Evolutionary conservation across 2,113 vertebrate genomes (phyloP).

Genomic region (Charina bottae): DNA sequence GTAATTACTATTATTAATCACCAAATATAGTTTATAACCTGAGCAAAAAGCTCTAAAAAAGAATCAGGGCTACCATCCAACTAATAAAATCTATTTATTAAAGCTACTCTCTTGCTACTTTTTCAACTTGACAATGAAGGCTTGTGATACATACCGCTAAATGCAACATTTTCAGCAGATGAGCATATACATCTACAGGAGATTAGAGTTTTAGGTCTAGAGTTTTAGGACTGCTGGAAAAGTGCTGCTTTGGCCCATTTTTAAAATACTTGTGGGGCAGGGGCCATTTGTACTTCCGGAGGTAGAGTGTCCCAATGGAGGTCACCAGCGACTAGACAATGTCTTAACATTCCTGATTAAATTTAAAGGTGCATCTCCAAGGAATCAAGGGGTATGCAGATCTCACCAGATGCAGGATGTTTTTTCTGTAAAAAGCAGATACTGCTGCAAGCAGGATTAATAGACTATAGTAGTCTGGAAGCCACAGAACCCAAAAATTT

Average conservation of each 20-base stretch:
- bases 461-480: background rate
- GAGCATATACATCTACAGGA: accelerated
- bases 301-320: background rate
- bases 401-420: background rate
- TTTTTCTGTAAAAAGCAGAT: background rate
- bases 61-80: conserved; percentile 20
- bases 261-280: background rate
- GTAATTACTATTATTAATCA: conserved; percentile 66
- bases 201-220: background rate
- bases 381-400: background rate
- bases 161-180: background rate
- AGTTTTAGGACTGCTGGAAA: background rate
- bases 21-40: conserved; percentile 29
- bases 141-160: background rate
- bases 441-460: background rate
- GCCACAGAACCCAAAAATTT: background rate
- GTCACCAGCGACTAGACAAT: background rate
- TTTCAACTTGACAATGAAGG: background rate
- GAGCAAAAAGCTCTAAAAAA: background rate
- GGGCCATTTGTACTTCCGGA: background rate
- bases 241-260: background rate
- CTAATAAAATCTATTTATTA: conserved; percentile 7
- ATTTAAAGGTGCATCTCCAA: background rate
- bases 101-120: background rate
- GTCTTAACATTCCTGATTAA: background rate